A percentile compares a stretch with the other conserved stretches of the same genome.
phyloP scores from a whole-genome alignment of 1,140 invertebrate genomes.

The Drosophila nigromelanica region DNA sequence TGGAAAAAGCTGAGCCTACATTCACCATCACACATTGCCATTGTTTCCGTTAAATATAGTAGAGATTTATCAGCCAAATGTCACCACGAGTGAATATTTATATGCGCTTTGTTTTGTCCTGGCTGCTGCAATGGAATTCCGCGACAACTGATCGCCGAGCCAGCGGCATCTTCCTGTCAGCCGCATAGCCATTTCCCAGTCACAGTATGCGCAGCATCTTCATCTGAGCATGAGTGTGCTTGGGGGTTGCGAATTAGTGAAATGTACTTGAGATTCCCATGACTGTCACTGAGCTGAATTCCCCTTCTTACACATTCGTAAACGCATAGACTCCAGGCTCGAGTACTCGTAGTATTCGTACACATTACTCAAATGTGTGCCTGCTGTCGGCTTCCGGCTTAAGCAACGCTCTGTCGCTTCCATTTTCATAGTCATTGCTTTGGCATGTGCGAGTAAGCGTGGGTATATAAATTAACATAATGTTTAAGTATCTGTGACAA shows the following conservation, averaged over 20 bases:
- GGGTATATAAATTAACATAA: conserved; percentile 80
- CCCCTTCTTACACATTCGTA: neutral
- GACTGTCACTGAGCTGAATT: conserved; percentile 52
- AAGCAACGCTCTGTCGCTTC: conserved; percentile 78
- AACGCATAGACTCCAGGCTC: conserved; percentile 43
- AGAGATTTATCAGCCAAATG: conserved; percentile 79
- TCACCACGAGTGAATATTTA: conserved; percentile 71
- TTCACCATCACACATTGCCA: conserved; percentile 34
- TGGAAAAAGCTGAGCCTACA: conserved; percentile 2
- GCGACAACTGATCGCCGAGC: conserved; percentile 59
- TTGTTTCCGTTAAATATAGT: conserved; percentile 68
- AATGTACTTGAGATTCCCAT: conserved; percentile 67
- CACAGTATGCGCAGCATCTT: conserved; percentile 21
- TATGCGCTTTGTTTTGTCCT: conserved; percentile 51
- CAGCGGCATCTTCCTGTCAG: conserved; percentile 36
- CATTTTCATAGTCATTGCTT: conserved; percentile 71
- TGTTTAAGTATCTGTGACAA: conserved; percentile 80
- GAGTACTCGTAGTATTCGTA: conserved; percentile 7
- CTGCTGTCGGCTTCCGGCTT: conserved; percentile 70
- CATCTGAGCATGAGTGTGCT: conserved; percentile 37
- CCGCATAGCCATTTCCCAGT: neutral
- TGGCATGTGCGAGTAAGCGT: conserved; percentile 20
- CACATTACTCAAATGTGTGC: conserved; percentile 31
- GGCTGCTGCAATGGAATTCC: conserved; percentile 32
- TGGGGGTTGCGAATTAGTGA: conserved; percentile 62